These are phyloP conservation scores for Tipula vernalis DNA, from an alignment of 2,888 invertebrate genomes.

Conservation along the genomic window DNA sequence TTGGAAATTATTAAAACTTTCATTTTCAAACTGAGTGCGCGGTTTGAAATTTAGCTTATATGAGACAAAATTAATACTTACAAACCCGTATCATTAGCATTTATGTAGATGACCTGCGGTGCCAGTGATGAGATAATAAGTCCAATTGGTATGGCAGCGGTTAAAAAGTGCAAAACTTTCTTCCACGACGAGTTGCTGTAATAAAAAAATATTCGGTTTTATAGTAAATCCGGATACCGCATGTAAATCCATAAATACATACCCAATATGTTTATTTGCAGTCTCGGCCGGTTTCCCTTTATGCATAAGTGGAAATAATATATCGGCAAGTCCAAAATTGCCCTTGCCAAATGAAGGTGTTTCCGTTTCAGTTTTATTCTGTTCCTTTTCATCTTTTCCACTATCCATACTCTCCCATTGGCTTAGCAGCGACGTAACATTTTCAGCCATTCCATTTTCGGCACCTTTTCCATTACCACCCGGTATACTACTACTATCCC, in stretches of 20 bases:
- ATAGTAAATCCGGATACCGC: background rate
- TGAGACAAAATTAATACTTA: background rate
- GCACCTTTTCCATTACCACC: background rate
- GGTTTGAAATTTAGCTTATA: too few relatives aligned
- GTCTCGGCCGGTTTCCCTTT: background rate
- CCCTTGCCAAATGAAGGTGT: background rate
- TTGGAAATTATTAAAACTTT: background rate
- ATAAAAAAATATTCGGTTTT: background rate
- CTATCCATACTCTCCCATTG: background rate
- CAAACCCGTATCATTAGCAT: conserved; percentile 20
- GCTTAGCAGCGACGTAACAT: background rate
- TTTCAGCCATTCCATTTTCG: background rate
- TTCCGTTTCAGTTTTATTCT: background rate
- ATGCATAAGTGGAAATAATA: background rate
- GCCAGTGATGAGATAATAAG: conserved; percentile 56
- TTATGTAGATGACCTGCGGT: conserved; percentile 50
- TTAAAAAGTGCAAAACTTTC: conserved; percentile 48
- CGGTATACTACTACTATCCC: background rate
- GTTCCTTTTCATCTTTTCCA: background rate
- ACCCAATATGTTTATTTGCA: background rate
- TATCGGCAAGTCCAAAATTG: background rate
- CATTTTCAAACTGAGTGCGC: background rate
- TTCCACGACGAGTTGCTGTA: conserved; percentile 44
- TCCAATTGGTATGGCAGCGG: conserved; percentile 57
- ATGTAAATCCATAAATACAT: background rate